These are phyloP conservation scores for Rhabdomys dilectus DNA, from an alignment of 2,113 vertebrate species.

Conservation along the genomic window DNA sequence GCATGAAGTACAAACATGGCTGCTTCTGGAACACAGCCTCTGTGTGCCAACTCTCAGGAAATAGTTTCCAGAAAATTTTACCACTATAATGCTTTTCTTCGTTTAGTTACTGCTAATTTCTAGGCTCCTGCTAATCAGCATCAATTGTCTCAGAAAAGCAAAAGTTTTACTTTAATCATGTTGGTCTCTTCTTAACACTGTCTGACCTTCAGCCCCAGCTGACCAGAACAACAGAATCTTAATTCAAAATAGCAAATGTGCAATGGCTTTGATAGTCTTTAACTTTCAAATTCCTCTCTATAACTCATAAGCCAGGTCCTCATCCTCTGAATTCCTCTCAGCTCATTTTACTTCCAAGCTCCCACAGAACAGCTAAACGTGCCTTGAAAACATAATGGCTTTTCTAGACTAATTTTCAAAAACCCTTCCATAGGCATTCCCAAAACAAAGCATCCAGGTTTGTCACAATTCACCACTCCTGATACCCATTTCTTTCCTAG, in stretches of 20 bases:
- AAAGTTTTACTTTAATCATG: neutral
- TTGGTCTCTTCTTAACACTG: neutral
- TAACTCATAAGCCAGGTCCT: neutral
- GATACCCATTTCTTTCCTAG: neutral
- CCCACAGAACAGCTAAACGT: neutral
- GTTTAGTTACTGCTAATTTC: neutral
- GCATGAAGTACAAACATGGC: neutral
- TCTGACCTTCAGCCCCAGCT: neutral
- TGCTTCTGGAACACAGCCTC: neutral
- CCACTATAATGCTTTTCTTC: neutral
- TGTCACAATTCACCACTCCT: neutral
- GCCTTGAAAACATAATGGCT: neutral
- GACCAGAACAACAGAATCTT: neutral
- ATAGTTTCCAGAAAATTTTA: neutral
- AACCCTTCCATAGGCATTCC: neutral
- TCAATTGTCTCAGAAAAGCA: neutral
- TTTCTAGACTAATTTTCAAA: neutral
- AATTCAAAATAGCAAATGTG: neutral
- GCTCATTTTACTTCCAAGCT: neutral
- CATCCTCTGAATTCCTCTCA: neutral
- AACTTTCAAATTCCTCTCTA: neutral
- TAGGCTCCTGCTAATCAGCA: neutral
- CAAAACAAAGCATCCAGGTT: neutral
- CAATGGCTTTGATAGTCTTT: neutral
- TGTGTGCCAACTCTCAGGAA: neutral